Evolutionary conservation across 2,888 invertebrate species (phyloP), one percentile per base, ranked within the genome.

Genomic region (Odontothrips loti): DNA sequence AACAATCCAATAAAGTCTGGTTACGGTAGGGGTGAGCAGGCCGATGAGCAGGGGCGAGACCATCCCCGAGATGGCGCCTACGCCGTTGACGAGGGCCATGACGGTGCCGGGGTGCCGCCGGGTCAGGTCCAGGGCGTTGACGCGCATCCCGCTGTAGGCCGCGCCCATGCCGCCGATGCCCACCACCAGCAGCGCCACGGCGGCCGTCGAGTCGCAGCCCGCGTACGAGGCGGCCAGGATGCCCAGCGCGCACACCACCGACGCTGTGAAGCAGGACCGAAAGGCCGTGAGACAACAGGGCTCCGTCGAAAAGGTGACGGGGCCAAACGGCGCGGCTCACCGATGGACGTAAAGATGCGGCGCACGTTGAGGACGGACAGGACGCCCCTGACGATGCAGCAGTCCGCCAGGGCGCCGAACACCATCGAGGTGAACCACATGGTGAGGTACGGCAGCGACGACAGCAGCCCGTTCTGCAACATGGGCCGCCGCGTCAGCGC

Each of bases 391-490:
- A 84, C 85, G 80, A 88, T 87, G 80, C 93, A 87, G 87, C 90
- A 92, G 85, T 95, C 95, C 80, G 93, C 93, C 0, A 93, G 80
- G 84, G 91, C 90, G 9, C 93, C 93, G 29, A 92, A 92, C 82
- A 87, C 85, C 85, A 92, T 90, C 0, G 92, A 91, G 0, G 91
- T 89, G n/a, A 92, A 84, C 91, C 92, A 93, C 92, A 93, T 92
- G 4, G 91, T 88, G 6, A 92, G 86, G 85, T 92, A 93, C 0
- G 93, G 93, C 12, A 93, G 85, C 0, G 93, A 90, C 0, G 92
- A 91, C 79, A 91, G 87, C 0, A 90, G 86, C 1, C 92, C 92
- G 82, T 92, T 92, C 84, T 91, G 87, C 34, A 80, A 80, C 8
- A 9, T 11, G n/a, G n/a, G 6, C 23, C 29, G 51, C 51, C 51